Evolutionary conservation across 2,888 invertebrate genomes (phyloP).

Genomic region (Daptonema setosum): DNA sequence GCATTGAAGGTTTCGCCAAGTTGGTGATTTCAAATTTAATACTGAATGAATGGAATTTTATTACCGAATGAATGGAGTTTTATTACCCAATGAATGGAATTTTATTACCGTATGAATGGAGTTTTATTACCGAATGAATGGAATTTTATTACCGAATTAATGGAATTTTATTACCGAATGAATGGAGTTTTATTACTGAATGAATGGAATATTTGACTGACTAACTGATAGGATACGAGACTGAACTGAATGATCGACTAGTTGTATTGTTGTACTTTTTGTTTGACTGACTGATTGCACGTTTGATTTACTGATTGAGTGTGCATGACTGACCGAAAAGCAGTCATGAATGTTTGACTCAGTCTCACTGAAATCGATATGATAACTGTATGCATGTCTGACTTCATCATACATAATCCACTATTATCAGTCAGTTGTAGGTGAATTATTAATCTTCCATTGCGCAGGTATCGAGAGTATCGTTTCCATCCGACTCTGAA

Average conservation of each 20-base stretch:
- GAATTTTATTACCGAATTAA: neutral
- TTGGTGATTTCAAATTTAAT: slow-evolving; percentile 28
- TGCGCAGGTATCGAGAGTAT: slow-evolving; percentile 33
- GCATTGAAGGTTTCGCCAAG: slow-evolving; percentile 74
- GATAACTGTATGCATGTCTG: too few relatives aligned
- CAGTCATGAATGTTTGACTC: too few relatives aligned
- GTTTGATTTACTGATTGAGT: too few relatives aligned
- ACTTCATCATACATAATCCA: too few relatives aligned
- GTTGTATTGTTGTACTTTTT: too few relatives aligned
- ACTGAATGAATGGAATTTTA: neutral
- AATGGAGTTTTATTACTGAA: neutral
- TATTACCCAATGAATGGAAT: neutral
- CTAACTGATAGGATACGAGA: too few relatives aligned
- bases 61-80: neutral
- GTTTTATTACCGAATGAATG: neutral
- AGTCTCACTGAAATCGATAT: too few relatives aligned
- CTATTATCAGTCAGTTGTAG: too few relatives aligned
- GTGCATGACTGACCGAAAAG: too few relatives aligned
- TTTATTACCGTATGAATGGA: neutral
- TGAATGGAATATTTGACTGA: neutral
- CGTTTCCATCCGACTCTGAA: slow-evolving; percentile 73
- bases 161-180: neutral
- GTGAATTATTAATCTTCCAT: slow-evolving; percentile 5
- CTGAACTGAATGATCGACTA: too few relatives aligned
- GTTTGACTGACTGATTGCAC: too few relatives aligned